These are phyloP conservation scores for Corella eumyota DNA, from an alignment of 23 tunicate species.

Conservation along the genomic window DNA sequence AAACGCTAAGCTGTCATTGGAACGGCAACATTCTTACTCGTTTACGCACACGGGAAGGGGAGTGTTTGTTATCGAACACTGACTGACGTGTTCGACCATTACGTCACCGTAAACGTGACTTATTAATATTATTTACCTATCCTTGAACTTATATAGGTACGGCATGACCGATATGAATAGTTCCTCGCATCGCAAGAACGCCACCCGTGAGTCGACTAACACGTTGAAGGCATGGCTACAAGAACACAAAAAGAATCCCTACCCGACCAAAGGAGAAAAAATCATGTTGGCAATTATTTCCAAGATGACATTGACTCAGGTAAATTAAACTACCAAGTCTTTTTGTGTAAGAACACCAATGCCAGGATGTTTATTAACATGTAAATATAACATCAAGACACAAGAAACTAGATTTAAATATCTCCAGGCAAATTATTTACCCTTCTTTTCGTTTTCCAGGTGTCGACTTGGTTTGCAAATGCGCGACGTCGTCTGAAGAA, in stretches of 20 bases:
- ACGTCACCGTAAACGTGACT: too few species aligned
- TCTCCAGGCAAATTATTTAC: too few species aligned
- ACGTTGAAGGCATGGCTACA: conserved; percentile 88
- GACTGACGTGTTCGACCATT: too few species aligned
- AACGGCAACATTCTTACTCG: too few species aligned
- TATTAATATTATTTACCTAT: too few species aligned
- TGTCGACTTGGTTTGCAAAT: conserved; percentile 97
- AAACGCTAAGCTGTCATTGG: too few species aligned
- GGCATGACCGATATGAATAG: conserved; percentile 49
- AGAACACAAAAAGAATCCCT: conserved; percentile 95
- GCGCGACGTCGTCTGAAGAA: conserved; percentile 94
- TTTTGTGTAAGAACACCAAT: not conserved
- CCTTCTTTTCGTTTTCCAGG: conserved; percentile 13
- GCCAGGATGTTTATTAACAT: too few species aligned
- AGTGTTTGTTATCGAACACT: too few species aligned
- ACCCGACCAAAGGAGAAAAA: conserved; percentile 93
- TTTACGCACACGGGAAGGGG: too few species aligned
- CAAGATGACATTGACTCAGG: conserved; percentile 95
- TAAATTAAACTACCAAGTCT: conserved; percentile 1
- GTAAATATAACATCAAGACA: not conserved
- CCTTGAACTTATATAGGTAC: not conserved
- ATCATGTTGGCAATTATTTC: conserved; percentile 90
- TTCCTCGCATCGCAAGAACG: conserved; percentile 61
- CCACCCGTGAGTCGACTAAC: conserved; percentile 86
- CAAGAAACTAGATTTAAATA: too few species aligned